Base-by-base conservation (phyloP, 2,113 vertebrate genomes). In the Colaptes auratus region DNA sequence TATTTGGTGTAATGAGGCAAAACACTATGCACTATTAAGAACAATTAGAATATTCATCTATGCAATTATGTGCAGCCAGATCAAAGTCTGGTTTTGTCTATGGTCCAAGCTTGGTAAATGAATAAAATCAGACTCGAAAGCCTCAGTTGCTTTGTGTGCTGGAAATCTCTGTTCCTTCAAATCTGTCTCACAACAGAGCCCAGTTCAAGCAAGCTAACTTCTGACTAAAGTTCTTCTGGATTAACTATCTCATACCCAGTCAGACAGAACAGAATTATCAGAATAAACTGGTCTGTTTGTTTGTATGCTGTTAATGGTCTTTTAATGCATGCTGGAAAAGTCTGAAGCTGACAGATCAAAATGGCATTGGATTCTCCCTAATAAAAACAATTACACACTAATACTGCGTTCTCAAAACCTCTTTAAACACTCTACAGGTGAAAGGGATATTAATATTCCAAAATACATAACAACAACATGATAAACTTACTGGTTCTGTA, bases 401-500 rank as follows among this genome's bases (percentile, higher is more conserved):
- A 46, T 42, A 55, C 10, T 83, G 77, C 64, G 10, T 24, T 76
- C 46, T 28, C 31, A 0, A 72, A 79, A 24, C 8, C 21, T n/a
- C 59, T 30, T 76, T 69, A 30, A 70, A 79, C 15, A 79, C 15
- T 50, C 31, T 27, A 53, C 13, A 92, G 25, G 72, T n/a, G 12
- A 77, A 78, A 73, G 31, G 3, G 7, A 24, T 48, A 59, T 59
- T 53, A 90, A 55, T 15, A 82, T 18, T 56, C 36, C 6, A 80
- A 80, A 74, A 71, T 12, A 67, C 2, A 15, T 18, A 59, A 50
- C 9, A 74, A 84, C 15, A 90, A 28, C 30, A 60, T 60, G 6
- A 67, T 44, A 31, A 75, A 98, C 98, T 96, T 98, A 99, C 99
- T 87, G 99, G 99, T 97, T 99, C 99, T 60, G 99, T 99, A 91